Conservation (phyloP, 92 coral and sea anemone genomes). For the Parazoanthus atlanticus region DNA sequence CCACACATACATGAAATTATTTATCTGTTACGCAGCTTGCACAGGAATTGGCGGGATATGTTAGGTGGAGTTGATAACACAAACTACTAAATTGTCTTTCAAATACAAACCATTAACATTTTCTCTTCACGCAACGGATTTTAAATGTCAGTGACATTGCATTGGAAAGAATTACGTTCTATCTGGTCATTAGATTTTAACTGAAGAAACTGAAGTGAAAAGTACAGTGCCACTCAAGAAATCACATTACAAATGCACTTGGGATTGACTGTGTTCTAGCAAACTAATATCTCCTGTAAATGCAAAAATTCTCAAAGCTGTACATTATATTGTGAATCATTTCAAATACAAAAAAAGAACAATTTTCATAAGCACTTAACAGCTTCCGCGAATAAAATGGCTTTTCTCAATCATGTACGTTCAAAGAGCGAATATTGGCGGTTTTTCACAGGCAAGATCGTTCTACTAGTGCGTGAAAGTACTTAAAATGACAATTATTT, state of each 20-base stretch:
- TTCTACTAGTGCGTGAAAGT: not conserved
- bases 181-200: not conserved
- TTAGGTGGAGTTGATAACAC: not conserved
- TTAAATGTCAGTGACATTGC: no score
- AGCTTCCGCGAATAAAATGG: not conserved
- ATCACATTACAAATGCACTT: not conserved
- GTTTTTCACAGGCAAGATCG: not conserved
- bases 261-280: not conserved
- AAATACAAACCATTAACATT: not conserved
- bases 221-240: not conserved
- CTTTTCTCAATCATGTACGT: not conserved
- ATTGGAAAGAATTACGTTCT: no score
- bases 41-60: not conserved
- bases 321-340: not conserved
- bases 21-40: not conserved
- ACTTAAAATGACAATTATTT: not conserved
- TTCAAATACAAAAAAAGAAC: not conserved
- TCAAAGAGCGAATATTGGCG: not conserved
- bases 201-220: not conserved
- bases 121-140: not conserved
- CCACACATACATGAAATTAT: not conserved
- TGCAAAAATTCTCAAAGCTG: slow-evolving; percentile 5
- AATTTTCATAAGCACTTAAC: not conserved
- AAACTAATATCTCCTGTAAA: not conserved
- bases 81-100: no score